Conservation (phyloP, 2,797 vertebrate genomes). For the Gadopsis marmoratus region DNA sequence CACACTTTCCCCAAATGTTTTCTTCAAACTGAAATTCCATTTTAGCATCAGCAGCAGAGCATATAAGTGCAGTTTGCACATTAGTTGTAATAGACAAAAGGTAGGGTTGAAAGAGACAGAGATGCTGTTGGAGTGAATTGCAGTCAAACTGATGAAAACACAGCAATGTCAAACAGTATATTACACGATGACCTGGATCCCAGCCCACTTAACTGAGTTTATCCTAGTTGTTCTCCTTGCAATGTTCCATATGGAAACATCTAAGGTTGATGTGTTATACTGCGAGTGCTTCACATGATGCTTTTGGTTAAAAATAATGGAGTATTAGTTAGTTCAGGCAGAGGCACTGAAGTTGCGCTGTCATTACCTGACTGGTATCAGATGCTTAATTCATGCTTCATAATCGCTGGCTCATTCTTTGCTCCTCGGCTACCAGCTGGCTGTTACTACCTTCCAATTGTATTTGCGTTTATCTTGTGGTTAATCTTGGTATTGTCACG, state of each 20-base stretch:
- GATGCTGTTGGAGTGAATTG: constrained; percentile 13
- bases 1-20: constrained; percentile 5
- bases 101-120: constrained; percentile 5
- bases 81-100: constrained; percentile 11
- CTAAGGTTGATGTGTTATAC: background rate
- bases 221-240: background rate
- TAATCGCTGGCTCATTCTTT: background rate
- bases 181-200: background rate
- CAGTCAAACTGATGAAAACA: constrained; percentile 3
- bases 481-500: background rate
- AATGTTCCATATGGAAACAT: background rate
- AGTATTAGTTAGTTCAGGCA: background rate
- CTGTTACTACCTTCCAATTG: background rate
- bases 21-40: constrained; percentile 21
- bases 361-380: background rate
- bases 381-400: background rate
- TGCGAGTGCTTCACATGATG: background rate
- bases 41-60: background rate
- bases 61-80: constrained; percentile 8
- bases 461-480: background rate
- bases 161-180: background rate
- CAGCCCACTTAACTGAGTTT: background rate
- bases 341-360: background rate
- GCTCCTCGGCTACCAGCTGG: background rate
- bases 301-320: background rate